Evolutionary conservation across 2,797 vertebrate genomes (phyloP).

Genomic region (Margarornis squamiger): DNA sequence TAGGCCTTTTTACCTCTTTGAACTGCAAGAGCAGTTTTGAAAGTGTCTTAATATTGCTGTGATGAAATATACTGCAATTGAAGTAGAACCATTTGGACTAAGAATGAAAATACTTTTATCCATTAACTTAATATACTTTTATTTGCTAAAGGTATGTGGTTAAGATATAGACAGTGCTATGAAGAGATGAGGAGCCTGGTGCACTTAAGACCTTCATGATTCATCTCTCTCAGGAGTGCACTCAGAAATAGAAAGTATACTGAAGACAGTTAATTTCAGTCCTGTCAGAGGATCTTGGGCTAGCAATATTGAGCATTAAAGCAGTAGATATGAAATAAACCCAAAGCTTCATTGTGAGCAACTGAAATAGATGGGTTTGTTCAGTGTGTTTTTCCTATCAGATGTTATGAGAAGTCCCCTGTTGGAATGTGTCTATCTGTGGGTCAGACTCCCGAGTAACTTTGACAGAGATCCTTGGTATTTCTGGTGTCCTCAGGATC

Average conservation of each 20-base stretch:
- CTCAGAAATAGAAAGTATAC: constrained; percentile 31
- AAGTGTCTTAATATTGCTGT: background rate
- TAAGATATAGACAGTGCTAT: background rate
- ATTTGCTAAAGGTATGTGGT: background rate
- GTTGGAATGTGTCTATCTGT: background rate
- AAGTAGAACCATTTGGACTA: background rate
- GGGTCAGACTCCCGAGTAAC: background rate
- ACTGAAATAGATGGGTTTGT: background rate
- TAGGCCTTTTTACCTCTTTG: background rate
- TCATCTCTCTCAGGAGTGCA: background rate
- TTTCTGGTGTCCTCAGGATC: background rate
- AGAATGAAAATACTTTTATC: background rate
- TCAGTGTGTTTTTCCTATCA: background rate
- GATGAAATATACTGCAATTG: background rate
- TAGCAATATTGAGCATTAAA: background rate
- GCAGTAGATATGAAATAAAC: background rate
- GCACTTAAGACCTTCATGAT: background rate
- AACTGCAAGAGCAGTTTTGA: background rate
- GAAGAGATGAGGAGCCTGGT: background rate
- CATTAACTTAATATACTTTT: background rate
- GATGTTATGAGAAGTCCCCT: background rate
- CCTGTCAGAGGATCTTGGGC: background rate
- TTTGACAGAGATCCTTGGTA: background rate
- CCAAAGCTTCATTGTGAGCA: background rate
- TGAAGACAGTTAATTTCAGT: constrained; percentile 35